Percentiles rank a stretch among this genome's conserved stretches.
phyloP scores from a whole-genome alignment of 1,140 invertebrate genomes.

The Achatina immaculata region DNA sequence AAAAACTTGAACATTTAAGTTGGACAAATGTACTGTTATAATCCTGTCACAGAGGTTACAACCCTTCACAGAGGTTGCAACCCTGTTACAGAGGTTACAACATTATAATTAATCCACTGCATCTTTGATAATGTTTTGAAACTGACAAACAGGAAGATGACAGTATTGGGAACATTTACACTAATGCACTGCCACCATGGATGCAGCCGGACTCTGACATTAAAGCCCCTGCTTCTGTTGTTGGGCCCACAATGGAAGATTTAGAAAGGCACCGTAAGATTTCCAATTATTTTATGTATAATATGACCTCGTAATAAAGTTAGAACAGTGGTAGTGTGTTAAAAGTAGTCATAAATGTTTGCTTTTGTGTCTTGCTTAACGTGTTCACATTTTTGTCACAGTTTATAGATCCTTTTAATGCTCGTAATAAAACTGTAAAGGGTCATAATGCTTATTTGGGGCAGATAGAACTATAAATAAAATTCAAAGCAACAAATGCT shows the following conservation, averaged over 20 bases:
- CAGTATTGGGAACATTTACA: constrained; percentile 43
- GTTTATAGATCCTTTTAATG: too few relatives aligned
- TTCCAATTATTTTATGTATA: neutral
- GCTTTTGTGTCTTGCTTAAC: neutral
- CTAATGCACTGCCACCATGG: constrained; percentile 47
- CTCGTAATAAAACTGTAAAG: too few relatives aligned
- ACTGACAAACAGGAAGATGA: constrained; percentile 18
- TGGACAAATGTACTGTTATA: too few relatives aligned
- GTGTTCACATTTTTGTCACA: neutral
- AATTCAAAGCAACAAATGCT: too few relatives aligned
- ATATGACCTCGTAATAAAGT: too few relatives aligned
- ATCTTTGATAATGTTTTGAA: neutral
- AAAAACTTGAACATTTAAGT: too few relatives aligned
- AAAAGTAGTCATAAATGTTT: neutral
- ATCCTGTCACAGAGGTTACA: too few relatives aligned
- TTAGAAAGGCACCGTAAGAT: constrained; percentile 45
- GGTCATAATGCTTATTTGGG: too few relatives aligned
- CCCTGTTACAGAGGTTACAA: too few relatives aligned
- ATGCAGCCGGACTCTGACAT: constrained; percentile 27
- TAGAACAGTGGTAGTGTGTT: neutral
- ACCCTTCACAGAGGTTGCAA: too few relatives aligned
- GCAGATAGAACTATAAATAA: too few relatives aligned
- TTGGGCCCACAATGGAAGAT: constrained; percentile 45
- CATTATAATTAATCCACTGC: too few relatives aligned
- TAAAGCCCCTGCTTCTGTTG: neutral